phyloP scores from a whole-genome alignment of 2,797 vertebrate species.

The Crocidura indochinensis region DNA sequence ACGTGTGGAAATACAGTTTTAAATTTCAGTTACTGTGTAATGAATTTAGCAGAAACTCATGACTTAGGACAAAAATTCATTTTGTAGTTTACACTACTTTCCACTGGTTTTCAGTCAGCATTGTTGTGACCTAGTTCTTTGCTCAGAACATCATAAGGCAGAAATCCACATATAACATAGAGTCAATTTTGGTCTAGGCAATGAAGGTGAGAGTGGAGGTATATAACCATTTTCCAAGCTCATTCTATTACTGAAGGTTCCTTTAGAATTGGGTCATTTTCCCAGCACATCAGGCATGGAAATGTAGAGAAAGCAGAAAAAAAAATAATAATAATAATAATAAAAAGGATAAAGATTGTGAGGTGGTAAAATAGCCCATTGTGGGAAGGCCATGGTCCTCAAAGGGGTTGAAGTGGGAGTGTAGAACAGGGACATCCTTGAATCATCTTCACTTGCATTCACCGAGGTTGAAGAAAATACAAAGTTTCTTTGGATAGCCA shows the following conservation, averaged over 20 bases:
- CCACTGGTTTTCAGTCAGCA: neutral
- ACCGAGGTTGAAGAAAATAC: no score
- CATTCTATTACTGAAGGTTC: neutral
- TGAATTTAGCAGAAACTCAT: neutral
- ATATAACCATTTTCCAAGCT: neutral
- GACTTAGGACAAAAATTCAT: neutral
- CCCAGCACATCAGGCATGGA: no score
- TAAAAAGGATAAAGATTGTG: no score
- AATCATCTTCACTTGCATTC: no score
- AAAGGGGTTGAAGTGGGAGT: no score
- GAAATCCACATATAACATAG: constrained; percentile 15
- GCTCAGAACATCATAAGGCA: neutral
- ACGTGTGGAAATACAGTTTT: neutral
- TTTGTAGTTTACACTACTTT: neutral
- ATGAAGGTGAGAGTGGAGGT: neutral
- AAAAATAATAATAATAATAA: no score
- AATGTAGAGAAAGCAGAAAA: no score
- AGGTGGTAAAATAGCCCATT: no score
- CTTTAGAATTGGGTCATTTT: no score
- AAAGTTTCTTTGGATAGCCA: no score
- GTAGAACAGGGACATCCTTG: no score
- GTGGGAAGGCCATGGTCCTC: no score
- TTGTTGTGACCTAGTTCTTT: neutral
- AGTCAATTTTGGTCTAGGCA: neutral
- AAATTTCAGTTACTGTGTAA: neutral